Base-by-base conservation (phyloP, 2,113 vertebrate species). In the Rhea americana region DNA sequence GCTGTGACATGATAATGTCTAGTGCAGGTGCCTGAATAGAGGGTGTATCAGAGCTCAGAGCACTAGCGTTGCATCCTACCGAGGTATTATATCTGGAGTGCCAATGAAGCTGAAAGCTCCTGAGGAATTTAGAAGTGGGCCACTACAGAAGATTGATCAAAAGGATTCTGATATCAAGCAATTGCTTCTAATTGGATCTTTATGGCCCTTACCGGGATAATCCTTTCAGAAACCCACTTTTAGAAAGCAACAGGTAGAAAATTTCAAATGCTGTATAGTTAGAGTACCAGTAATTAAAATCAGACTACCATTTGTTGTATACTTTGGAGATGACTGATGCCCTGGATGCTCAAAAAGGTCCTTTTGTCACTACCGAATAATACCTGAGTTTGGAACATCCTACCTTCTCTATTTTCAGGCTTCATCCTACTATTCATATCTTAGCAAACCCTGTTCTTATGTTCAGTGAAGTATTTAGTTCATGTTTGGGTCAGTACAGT, bases 231-330 rank as follows among this genome's bases (percentile, higher is more conserved):
- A 92, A 79, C 14, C 5, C 19, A 16, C 74, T 58, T 93, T 93
- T 73, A 92, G 70, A 91, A 93, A 70, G 58, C 0, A 0, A 61
- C 55, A 77, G 51, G 75, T 86, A 86, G 83, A 83, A 96, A 96
- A 77, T 90, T 81, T 94, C 79, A 90, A 93, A 88, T 87, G 50
- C 66, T 17, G 2, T 76, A 81, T 50, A 79, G 82, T 79, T 79
- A 80, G 68, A 93, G 85, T 81, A 74, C 32, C 81, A 96, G 94
- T 95, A 96, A 95, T 97, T 96, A 96, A 96, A 96, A 96, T 28
- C 78, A 55, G 35, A 94, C 93, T 91, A 81, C 85, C 50, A 87
- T 94, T 96, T 75, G 51, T 53, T 73, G 30, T 73, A 50, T 43
- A 62, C 91, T 93, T 83, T 65, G 89, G 81, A 94, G 68, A 81